Conservation (phyloP, 1,140 invertebrate genomes). For the Meloidogyne floridensis region DNA sequence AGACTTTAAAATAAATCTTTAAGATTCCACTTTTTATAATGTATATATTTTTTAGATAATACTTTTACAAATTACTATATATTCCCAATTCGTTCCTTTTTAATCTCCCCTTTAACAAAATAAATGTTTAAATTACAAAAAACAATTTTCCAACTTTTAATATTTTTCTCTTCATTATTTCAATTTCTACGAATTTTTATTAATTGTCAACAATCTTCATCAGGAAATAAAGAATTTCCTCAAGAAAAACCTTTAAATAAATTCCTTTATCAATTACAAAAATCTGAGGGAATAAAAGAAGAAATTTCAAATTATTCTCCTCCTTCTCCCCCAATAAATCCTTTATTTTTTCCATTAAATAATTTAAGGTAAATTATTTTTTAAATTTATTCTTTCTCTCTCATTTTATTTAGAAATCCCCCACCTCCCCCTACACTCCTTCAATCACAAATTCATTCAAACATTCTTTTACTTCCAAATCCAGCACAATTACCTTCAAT, state of each 20-base stretch:
- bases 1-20: too few species aligned
- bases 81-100: too few species aligned
- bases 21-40: too few species aligned
- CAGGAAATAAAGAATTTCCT: neutral
- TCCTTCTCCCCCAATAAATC: neutral
- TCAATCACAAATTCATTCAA: neutral
- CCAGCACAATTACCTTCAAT: conserved; percentile 28
- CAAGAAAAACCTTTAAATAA: conserved; percentile 18
- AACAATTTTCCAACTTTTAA: neutral
- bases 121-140: neutral
- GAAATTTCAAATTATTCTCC: neutral
- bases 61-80: too few species aligned
- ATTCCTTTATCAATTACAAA: conserved; percentile 27
- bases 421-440: too few species aligned
- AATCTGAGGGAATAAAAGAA: conserved; percentile 2
- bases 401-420: too few species aligned
- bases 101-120: too few species aligned
- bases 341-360: neutral
- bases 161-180: neutral
- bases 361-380: neutral
- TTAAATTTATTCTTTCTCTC: too few species aligned
- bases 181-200: neutral
- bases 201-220: neutral
- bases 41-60: too few species aligned
- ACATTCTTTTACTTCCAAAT: conserved; percentile 20